Evolutionary conservation across 1,140 invertebrate species (phyloP).

Genomic region (Papilio dardanus): DNA sequence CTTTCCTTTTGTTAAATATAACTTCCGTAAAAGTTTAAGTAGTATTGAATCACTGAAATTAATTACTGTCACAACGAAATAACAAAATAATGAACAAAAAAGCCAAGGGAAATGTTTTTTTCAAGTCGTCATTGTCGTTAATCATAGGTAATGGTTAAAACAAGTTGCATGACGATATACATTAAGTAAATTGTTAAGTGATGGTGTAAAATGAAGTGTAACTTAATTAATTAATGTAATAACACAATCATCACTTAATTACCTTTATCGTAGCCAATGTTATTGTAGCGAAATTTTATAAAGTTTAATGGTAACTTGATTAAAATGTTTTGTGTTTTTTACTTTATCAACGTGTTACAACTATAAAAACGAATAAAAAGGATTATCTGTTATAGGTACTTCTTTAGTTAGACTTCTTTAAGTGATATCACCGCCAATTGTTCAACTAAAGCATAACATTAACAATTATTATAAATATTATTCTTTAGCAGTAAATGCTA

Average conservation of each 20-base stretch:
- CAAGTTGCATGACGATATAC: not conserved
- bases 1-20: not conserved
- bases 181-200: not conserved
- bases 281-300: no score
- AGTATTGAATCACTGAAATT: not conserved
- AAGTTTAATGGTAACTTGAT: no score
- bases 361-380: not conserved
- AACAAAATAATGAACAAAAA: not conserved
- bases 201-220: not conserved
- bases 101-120: not conserved
- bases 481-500: not conserved
- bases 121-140: not conserved
- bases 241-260: not conserved
- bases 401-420: no score
- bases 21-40: not conserved
- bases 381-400: no score
- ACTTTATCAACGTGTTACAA: not conserved
- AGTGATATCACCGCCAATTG: not conserved
- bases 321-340: not conserved
- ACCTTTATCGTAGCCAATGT: not conserved
- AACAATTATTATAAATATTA: not conserved
- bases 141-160: not conserved
- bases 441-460: not conserved
- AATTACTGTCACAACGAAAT: not conserved
- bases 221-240: not conserved